Evolutionary conservation across 2,888 invertebrate genomes (phyloP).

Genomic region (Chalcosyrphus nemorum): DNA sequence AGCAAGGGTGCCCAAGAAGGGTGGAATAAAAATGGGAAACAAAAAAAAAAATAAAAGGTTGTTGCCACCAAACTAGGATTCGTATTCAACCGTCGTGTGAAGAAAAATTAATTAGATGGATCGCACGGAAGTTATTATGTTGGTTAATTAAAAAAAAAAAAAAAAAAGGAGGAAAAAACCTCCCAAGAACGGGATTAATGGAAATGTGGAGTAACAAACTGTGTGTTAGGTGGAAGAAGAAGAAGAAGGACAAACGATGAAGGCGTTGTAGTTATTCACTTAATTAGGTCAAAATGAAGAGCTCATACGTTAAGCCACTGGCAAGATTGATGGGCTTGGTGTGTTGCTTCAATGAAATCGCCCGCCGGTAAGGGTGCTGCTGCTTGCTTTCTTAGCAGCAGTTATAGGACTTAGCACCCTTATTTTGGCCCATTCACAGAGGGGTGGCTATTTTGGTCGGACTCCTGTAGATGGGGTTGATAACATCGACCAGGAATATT

Average conservation of each 20-base stretch:
- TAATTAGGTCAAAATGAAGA: slow-evolving; percentile 41
- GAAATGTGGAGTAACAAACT: not conserved
- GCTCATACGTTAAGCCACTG: slow-evolving; percentile 17
- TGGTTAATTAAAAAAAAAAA: slow-evolving; percentile 62
- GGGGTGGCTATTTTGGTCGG: not conserved
- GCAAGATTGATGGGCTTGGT: slow-evolving; percentile 33
- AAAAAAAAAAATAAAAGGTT: too few relatives aligned
- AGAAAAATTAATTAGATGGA: slow-evolving; percentile 59
- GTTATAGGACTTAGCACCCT: not conserved
- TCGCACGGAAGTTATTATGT: slow-evolving; percentile 58
- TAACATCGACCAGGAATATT: too few relatives aligned
- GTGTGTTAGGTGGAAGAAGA: not conserved
- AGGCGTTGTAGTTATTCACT: slow-evolving; percentile 23
- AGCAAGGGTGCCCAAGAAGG: not conserved
- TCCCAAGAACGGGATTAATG: not conserved
- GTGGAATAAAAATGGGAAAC: not conserved
- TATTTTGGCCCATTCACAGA: not conserved
- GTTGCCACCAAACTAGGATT: not conserved
- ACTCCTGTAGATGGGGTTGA: too few relatives aligned
- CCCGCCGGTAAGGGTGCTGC: not conserved
- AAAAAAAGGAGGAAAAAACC: not conserved
- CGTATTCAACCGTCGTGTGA: slow-evolving; percentile 29
- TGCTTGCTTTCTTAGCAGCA: not conserved
- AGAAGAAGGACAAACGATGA: not conserved
- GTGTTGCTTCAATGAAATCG: not conserved